Evolutionary conservation across 1,140 invertebrate genomes (phyloP).

Genomic region (Vanessa atalanta): DNA sequence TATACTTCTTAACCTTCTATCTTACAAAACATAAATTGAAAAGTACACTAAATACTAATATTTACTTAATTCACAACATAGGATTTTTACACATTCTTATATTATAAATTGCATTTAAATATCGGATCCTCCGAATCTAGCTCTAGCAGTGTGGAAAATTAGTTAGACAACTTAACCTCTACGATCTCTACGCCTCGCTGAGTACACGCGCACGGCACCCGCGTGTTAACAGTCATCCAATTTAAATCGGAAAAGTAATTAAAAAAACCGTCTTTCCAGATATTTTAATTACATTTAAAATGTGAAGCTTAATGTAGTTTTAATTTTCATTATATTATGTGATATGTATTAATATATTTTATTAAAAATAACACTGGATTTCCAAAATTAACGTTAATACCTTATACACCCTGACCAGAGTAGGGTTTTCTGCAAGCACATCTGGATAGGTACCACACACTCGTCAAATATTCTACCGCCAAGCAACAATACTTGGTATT

Average conservation of each 20-base stretch:
- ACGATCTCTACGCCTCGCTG: conserved; percentile 10
- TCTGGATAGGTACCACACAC: no score
- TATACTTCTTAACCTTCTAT: no score
- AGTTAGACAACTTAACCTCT: conserved; percentile 12
- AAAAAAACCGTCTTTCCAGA: not conserved
- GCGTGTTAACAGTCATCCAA: conserved; percentile 1
- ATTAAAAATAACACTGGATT: no score
- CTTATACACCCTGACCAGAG: no score
- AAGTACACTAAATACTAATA: no score
- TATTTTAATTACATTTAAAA: not conserved
- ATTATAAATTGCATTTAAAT: conserved; percentile 11
- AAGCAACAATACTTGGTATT: no score
- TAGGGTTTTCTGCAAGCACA: no score
- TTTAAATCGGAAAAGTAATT: conserved; percentile 10
- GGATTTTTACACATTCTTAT: not conserved
- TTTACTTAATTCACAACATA: not conserved
- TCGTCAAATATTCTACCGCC: no score
- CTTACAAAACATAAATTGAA: no score
- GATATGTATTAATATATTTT: no score
- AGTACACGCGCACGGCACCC: not conserved
- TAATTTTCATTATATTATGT: no score
- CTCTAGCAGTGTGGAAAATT: conserved; percentile 13
- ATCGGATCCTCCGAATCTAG: not conserved
- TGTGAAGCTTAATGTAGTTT: not conserved
- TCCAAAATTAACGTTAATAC: no score